phyloP scores from a whole-genome alignment of 2,888 invertebrate genomes.

The Leptopilina drosophilae region DNA sequence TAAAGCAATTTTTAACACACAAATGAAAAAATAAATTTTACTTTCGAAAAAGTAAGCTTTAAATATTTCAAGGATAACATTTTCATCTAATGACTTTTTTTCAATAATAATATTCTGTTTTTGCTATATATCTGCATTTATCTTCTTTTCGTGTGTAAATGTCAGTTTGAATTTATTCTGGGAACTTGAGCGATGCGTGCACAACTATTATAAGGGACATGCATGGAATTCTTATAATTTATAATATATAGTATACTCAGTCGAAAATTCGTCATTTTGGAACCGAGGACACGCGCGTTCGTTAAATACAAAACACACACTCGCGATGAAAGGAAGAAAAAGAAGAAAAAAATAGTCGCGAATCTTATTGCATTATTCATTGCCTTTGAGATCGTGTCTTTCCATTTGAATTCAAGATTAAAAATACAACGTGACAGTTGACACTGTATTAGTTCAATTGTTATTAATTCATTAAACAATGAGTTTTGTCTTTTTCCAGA shows the following conservation, averaged over 20 bases:
- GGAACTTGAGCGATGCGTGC: neutral
- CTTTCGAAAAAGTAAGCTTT: no score
- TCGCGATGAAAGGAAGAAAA: neutral
- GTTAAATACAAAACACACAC: conserved; percentile 1
- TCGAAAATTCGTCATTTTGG: conserved; percentile 15
- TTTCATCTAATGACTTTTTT: no score
- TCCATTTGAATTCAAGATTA: conserved; percentile 17
- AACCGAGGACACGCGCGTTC: conserved; percentile 9
- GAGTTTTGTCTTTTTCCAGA: neutral
- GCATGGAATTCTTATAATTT: neutral
- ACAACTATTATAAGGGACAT: conserved; percentile 19
- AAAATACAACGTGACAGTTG: conserved; percentile 20
- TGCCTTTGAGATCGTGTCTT: neutral
- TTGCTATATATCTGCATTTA: neutral
- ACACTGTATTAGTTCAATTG: conserved; percentile 2
- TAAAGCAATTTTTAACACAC: no score
- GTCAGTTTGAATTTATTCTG: neutral
- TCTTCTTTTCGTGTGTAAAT: conserved; percentile 2
- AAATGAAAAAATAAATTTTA: no score
- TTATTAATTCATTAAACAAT: conserved; percentile 6
- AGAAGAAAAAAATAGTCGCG: neutral
- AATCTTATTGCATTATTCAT: conserved; percentile 30
- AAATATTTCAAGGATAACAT: no score
- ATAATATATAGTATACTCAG: neutral
- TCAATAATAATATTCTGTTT: neutral